Conservation (phyloP, 2,888 invertebrate genomes). For the Philopedon plagiatum region DNA sequence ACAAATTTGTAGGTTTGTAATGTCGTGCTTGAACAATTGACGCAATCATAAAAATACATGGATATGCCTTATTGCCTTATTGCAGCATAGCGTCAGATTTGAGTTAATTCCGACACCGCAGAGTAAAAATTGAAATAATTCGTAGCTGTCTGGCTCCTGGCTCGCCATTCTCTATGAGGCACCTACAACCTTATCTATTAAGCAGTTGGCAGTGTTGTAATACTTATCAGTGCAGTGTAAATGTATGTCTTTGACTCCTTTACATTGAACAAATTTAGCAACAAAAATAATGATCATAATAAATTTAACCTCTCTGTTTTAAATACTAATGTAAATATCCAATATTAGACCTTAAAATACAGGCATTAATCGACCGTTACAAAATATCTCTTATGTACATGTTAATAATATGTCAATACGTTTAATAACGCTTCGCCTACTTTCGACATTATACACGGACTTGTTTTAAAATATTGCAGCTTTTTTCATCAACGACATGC, state of each 20-base stretch:
- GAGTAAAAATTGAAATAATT: too few species aligned
- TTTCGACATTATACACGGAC: neutral
- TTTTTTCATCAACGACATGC: constrained; percentile 7
- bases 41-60: too few species aligned
- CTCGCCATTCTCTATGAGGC: too few species aligned
- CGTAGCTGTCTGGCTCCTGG: too few species aligned
- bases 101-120: too few species aligned
- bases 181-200: too few species aligned
- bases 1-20: too few species aligned
- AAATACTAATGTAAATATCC: neutral
- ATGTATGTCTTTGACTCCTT: neutral
- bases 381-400: constrained; percentile 14
- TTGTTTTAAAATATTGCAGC: constrained; percentile 11
- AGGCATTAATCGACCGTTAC: neutral
- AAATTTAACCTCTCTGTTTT: neutral
- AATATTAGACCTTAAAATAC: neutral
- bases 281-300: neutral
- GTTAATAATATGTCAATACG: constrained; percentile 24
- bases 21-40: too few species aligned
- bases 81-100: too few species aligned
- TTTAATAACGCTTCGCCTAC: constrained; percentile 19
- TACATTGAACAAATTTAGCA: neutral
- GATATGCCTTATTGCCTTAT: too few species aligned
- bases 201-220: too few species aligned
- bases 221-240: neutral